Evolutionary conservation across 2,113 vertebrate genomes (phyloP), one percentile per base, ranked within the genome.

Genomic region (Natator depressus): DNA sequence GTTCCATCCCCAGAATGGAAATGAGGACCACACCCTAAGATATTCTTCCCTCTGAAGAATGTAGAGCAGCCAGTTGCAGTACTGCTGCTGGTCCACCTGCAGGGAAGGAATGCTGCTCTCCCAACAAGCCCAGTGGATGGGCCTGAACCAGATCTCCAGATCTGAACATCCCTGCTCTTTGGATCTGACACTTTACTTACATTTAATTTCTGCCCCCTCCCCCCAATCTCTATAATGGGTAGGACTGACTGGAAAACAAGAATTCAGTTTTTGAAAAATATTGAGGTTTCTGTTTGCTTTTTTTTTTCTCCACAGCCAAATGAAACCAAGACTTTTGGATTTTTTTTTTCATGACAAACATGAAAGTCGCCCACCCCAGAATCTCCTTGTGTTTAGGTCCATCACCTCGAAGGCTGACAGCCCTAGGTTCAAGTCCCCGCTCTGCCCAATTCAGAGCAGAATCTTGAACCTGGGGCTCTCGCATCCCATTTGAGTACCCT

Each of bases 101-200:
- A 7, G 20, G 3, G 29, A 35, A 35, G 51, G 82, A 80, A 29
- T 46, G 0, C 5, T 92, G n/a, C 2, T 65, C 7, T 65, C 62
- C 7, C 14, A 53, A 81, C 55, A 29, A 14, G 12, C 57, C 13
- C 8, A 75, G 14, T 31, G 78, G 4, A 10, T 78, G 80, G 16
- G 82, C 5, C 9, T 82, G 0, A 0, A 0, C 3, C 57, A 22
- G 10, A 53, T 31, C 19, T 80, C 5, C 22, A 29, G 19, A 1
- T 82, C 19, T 80, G 14, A 92, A 91, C 50, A 3, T 3, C 8
- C 2, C 1, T 1, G 0, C 24, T 87, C 80, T 35, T 85, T 85
- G 6, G 2, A 27, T 80, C 11, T 72, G 65, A 4, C n/a, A 38
- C 19, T 38, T 19, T 38, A 22, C 65, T n/a, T 79, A 59, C 49